Conservation (phyloP, 2,113 vertebrate species). For the Apodemus sylvaticus region DNA sequence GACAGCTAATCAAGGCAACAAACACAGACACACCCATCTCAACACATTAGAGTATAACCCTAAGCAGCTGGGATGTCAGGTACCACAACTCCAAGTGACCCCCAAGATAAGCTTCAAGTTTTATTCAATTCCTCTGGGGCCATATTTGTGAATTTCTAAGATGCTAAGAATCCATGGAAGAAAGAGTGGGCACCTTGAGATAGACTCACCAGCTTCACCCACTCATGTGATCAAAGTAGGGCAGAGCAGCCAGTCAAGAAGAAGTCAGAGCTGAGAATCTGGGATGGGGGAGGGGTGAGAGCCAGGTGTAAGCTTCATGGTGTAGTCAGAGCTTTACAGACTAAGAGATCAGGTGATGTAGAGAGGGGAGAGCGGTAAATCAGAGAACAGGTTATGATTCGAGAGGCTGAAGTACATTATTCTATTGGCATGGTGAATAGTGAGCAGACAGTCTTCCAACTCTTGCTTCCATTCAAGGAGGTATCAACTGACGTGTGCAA, state of each 20-base stretch:
- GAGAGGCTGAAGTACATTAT: background rate
- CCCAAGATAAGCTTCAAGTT: background rate
- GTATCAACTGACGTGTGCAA: background rate
- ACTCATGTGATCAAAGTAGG: background rate
- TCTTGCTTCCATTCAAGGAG: background rate
- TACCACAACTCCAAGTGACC: background rate
- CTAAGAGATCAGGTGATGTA: background rate
- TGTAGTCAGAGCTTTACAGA: background rate
- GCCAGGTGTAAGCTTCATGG: background rate
- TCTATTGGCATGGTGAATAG: background rate
- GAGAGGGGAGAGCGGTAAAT: too few species aligned
- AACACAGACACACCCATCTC: background rate
- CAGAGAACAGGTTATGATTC: background rate
- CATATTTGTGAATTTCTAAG: background rate
- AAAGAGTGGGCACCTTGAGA: background rate
- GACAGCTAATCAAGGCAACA: background rate
- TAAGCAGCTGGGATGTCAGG: background rate
- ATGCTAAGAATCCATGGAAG: background rate
- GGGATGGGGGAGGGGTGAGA: background rate
- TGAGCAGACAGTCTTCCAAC: background rate
- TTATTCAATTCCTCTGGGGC: background rate
- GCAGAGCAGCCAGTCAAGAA: background rate
- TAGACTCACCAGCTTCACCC: background rate
- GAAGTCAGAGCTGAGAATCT: background rate
- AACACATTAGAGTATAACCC: background rate